These are phyloP conservation scores for Fulmarus glacialis DNA, from an alignment of 2,113 vertebrate genomes.

Conservation along the genomic window DNA sequence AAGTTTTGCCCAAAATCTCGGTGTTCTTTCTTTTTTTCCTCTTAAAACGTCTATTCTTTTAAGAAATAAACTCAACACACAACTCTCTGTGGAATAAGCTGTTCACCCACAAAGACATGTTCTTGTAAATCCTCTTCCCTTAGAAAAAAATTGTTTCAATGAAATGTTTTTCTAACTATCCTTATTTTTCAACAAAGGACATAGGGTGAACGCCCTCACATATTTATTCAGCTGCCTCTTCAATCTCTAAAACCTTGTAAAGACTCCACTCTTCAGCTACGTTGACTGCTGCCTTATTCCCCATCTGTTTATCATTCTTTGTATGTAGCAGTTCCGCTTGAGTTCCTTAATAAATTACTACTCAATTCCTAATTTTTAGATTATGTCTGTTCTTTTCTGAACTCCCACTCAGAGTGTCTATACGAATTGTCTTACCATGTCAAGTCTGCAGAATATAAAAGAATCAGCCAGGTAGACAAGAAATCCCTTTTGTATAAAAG, in stretches of 20 bases:
- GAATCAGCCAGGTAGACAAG: conserved; percentile 37
- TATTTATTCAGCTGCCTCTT: conserved; percentile 19
- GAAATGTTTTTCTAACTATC: not conserved
- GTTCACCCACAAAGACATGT: not conserved
- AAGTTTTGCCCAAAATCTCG: not conserved
- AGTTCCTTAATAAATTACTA: conserved; percentile 63
- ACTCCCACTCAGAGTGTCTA: conserved; percentile 34
- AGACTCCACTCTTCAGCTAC: conserved; percentile 20
- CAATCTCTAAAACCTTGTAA: conserved; percentile 19
- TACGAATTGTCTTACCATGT: conserved; percentile 23
- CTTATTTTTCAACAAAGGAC: not conserved
- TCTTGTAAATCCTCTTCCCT: not conserved
- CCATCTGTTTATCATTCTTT: conserved; percentile 58
- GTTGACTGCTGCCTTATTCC: conserved; percentile 23
- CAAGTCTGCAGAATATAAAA: conserved; percentile 43
- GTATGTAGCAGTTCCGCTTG: not conserved
- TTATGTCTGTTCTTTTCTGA: conserved; percentile 56
- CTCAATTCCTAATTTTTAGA: conserved; percentile 62
- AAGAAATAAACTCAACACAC: not conserved
- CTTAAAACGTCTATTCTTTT: not conserved
- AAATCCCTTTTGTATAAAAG: conserved; percentile 24
- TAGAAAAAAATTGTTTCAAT: not conserved
- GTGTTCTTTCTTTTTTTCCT: not conserved
- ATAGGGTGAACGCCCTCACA: not conserved
- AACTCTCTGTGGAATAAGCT: not conserved